Base-by-base conservation (phyloP, 2,888 invertebrate species). In the Orthonychiurus folsomi region DNA sequence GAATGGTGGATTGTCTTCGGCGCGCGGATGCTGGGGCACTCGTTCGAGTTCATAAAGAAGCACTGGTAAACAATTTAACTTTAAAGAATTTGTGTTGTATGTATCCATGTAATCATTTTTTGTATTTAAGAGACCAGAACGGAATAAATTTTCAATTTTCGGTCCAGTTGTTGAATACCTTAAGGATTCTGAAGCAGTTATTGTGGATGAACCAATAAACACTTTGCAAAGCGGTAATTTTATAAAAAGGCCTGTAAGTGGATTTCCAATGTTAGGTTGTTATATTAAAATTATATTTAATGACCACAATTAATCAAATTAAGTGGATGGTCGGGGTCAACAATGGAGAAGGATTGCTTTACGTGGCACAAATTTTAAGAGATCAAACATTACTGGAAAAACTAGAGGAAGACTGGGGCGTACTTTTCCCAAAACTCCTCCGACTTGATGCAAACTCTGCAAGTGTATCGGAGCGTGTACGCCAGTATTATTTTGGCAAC, bases 181-280 rank as follows among this genome's bases (percentile, higher is more conserved):
- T 15, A 60, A 48, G n/a, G 59, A 55, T 24, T 9, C 37, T n/a
- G 24, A 55, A 18, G 55, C 71, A 0, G 70, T 72, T 57, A 23
- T 72, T 23, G 50, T 54, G 1, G 69, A 72, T 52, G 55, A 66
- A 47, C 71, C 71, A 12, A 24, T 67, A 28, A 57, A 53, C 9
- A 52, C 70, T 9, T 25, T 70, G 37, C 60, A 69, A 50, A 60
- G 56, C 12, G 71, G 71, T 25, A 66, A 67, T 28, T 72, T 72
- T 53, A 69, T 66, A 53, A 63, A 66, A 27, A 69, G 70, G 50
- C 69, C 71, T 5, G n/a, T n/a, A n/a, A n/a, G n/a, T n/a, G n/a
- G n/a, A n/a, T n/a, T n/a, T n/a, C n/a, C n/a, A n/a, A n/a, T n/a
- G n/a, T n/a, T n/a, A n/a, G n/a, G n/a, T n/a, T n/a, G n/a, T n/a